phyloP scores from a whole-genome alignment of 2,797 vertebrate species.

The Tapera naevia region DNA sequence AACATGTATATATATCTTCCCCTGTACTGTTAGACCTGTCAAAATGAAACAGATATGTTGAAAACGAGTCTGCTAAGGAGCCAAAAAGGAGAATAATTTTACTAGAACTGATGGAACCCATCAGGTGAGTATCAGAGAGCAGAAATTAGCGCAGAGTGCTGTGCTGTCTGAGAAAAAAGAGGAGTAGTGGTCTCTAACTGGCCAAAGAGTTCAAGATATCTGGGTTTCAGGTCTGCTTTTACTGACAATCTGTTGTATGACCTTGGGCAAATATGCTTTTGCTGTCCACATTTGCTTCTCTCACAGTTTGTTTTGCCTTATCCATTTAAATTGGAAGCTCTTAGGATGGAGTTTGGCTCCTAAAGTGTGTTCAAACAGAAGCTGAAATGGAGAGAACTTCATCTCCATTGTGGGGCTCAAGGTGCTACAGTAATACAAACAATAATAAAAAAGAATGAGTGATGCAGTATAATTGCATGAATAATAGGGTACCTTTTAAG shows the following conservation, averaged over 20 bases:
- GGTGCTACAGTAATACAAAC: slow-evolving; percentile 52
- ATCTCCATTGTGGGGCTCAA: slow-evolving; percentile 6
- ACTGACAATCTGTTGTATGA: neutral
- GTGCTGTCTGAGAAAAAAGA: neutral
- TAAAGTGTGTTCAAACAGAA: slow-evolving; percentile 23
- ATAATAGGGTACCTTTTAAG: slow-evolving; percentile 38
- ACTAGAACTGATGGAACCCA: neutral
- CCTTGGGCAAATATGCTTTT: neutral
- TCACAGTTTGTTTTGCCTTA: slow-evolving; percentile 3
- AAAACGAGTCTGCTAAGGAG: neutral
- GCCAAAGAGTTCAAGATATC: neutral
- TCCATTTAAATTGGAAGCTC: slow-evolving; percentile 8
- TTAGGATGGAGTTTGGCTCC: neutral
- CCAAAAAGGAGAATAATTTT: neutral
- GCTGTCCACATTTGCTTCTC: neutral
- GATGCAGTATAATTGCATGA: slow-evolving; percentile 37
- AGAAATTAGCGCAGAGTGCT: neutral
- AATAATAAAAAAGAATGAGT: slow-evolving; percentile 18
- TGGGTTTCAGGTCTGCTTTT: neutral
- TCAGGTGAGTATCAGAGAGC: neutral
- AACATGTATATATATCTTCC: neutral
- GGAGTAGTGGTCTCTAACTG: neutral
- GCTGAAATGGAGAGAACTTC: neutral
- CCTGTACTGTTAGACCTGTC: neutral
- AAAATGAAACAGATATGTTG: neutral